These are phyloP conservation scores for Anser brachyrhynchus DNA, from an alignment of 2,113 vertebrate genomes.

Conservation along the genomic window DNA sequence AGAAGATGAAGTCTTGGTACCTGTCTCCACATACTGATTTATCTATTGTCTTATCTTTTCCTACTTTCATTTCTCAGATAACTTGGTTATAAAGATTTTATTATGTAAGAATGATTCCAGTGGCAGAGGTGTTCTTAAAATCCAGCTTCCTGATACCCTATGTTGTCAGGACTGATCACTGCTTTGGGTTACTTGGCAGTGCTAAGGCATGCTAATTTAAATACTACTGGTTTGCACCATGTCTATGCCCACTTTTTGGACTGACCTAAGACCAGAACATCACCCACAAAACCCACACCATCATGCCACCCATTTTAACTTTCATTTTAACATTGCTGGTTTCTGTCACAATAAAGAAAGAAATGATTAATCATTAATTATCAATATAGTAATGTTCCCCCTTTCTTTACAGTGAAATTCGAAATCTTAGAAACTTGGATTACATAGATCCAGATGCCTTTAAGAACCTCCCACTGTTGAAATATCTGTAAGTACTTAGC, in stretches of 20 bases:
- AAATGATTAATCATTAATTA: not conserved
- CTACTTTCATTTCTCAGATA: not conserved
- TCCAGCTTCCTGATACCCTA: not conserved
- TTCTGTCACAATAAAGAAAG: not conserved
- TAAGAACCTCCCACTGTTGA: slow-evolving; percentile 87
- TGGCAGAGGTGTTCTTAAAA: not conserved
- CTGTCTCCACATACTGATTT: not conserved
- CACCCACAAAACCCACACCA: not conserved
- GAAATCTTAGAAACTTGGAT: slow-evolving; percentile 87
- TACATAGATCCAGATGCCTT: slow-evolving; percentile 88
- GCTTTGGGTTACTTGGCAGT: not conserved
- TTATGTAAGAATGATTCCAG: not conserved
- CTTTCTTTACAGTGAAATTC: slow-evolving; percentile 87
- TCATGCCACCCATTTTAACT: not conserved
- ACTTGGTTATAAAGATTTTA: not conserved
- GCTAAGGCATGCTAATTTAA: not conserved
- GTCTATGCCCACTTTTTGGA: not conserved
- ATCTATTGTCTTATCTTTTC: not conserved
- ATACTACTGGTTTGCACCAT: not conserved
- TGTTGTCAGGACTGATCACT: not conserved
- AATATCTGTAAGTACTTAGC: slow-evolving; percentile 90
- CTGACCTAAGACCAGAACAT: not conserved
- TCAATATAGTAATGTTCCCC: not conserved
- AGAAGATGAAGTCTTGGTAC: not conserved
- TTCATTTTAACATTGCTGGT: not conserved